phyloP scores from a whole-genome alignment of 1,140 invertebrate species.

The Manduca sexta region DNA sequence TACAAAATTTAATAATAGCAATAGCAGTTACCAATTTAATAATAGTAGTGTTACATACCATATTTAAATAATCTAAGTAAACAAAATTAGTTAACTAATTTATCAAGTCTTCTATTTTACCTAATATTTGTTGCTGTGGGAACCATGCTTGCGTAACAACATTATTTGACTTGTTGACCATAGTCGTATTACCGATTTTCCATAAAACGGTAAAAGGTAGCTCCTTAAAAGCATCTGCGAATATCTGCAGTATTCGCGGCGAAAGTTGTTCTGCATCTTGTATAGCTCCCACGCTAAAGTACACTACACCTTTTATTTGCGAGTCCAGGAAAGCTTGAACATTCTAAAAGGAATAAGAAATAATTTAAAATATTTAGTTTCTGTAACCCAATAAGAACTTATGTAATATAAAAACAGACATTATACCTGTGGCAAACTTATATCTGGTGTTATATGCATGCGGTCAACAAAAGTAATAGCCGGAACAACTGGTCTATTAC shows the following conservation, averaged over 20 bases:
- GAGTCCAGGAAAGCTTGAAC: constrained; percentile 64
- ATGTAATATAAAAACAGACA: too few species aligned
- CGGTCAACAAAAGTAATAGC: constrained; percentile 72
- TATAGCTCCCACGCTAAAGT: constrained; percentile 72
- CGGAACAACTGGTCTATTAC: constrained; percentile 56
- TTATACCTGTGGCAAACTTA: constrained; percentile 59
- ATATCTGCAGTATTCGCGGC: constrained; percentile 39
- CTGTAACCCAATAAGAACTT: too few species aligned
- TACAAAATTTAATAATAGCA: too few species aligned
- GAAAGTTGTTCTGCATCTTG: constrained; percentile 62
- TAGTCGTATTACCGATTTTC: constrained; percentile 73
- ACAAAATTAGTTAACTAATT: too few species aligned
- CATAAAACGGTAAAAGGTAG: constrained; percentile 74
- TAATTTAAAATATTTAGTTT: too few species aligned
- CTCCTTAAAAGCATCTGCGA: constrained; percentile 67
- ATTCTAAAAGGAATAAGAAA: constrained; percentile 49
- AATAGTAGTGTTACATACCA: too few species aligned
- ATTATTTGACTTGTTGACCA: constrained; percentile 66
- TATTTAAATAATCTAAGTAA: too few species aligned
- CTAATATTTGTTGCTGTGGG: constrained; percentile 77
- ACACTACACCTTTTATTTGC: constrained; percentile 66
- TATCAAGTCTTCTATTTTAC: constrained; percentile 28
- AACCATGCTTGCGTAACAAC: constrained; percentile 72
- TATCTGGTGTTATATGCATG: constrained; percentile 66
- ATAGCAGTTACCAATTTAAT: too few species aligned